Evolutionary conservation across 2,888 invertebrate species (phyloP).

Genomic region (Ceriagrion tenellum): DNA sequence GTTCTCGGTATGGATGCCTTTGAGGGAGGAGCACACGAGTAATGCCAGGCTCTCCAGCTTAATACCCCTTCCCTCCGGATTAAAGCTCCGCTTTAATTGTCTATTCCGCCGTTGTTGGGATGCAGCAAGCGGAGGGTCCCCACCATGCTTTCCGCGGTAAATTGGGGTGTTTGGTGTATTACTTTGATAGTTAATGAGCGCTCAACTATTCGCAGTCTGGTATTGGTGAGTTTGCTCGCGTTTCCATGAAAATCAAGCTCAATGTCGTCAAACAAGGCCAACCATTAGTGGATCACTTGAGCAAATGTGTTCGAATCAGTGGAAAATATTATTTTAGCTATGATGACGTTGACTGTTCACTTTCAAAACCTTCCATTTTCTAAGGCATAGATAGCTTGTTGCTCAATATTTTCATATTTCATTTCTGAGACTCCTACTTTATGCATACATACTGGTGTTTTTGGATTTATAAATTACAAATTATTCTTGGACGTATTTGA

Average conservation of each 20-base stretch:
- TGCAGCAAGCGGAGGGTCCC: background rate
- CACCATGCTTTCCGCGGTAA: background rate
- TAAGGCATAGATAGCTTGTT: too few species aligned
- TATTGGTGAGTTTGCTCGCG: background rate
- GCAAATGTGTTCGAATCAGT: too few species aligned
- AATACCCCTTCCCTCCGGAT: background rate
- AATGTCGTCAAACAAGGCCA: too few species aligned
- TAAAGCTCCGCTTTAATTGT: background rate
- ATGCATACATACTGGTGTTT: too few species aligned
- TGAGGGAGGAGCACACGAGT: background rate
- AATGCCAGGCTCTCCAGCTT: background rate
- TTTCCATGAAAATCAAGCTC: background rate
- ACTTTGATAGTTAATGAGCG: background rate
- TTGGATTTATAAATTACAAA: too few species aligned
- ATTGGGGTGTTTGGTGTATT: background rate
- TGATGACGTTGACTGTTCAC: too few species aligned
- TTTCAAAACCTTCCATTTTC: too few species aligned
- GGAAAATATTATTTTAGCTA: too few species aligned
- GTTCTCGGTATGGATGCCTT: slow-evolving; percentile 2
- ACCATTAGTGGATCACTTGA: too few species aligned
- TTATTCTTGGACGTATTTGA: too few species aligned
- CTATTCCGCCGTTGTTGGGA: background rate
- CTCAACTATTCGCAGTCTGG: background rate
- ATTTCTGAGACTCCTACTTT: too few species aligned
- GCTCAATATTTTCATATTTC: too few species aligned